Conservation (phyloP, 2,113 vertebrate genomes). For the Laterallus jamaicensis region DNA sequence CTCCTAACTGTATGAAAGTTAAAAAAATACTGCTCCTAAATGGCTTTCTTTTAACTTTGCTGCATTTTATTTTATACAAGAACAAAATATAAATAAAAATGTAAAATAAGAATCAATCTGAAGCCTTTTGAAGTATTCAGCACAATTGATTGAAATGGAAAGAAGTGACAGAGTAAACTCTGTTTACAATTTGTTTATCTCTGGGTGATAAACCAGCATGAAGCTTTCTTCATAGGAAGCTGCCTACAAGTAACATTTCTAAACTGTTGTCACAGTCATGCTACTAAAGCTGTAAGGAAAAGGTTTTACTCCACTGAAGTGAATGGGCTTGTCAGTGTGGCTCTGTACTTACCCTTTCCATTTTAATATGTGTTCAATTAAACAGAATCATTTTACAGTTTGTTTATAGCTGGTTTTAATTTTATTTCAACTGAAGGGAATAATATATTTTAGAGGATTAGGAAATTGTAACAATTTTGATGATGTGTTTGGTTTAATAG, state of each 20-base stretch:
- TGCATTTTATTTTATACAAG: not conserved
- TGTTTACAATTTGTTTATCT: not conserved
- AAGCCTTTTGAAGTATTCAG: not conserved
- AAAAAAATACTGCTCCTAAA: not conserved
- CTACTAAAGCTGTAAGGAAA: not conserved
- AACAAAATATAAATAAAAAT: not conserved
- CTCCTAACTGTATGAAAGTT: not conserved
- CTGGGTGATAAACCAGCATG: rapidly evolving
- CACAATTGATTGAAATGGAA: not conserved
- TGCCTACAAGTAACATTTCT: not conserved
- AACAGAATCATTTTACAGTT: slow-evolving; percentile 18
- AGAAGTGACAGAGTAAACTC: not conserved
- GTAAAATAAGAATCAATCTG: not conserved
- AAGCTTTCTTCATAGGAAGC: not conserved
- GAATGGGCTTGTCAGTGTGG: not conserved
- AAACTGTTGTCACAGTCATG: not conserved
- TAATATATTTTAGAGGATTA: not conserved
- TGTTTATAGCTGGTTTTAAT: slow-evolving; percentile 25
- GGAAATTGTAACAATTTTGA: slow-evolving; percentile 15
- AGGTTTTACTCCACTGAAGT: not conserved
- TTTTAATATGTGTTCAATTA: slow-evolving; percentile 14
- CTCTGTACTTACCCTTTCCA: not conserved
- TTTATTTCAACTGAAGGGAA: slow-evolving; percentile 12
- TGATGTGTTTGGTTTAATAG: not conserved
- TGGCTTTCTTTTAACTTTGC: not conserved